A percentile compares a stretch with the other conserved stretches of the same genome.
phyloP scores from a whole-genome alignment of 2,113 vertebrate species.

The Tinamus guttatus region DNA sequence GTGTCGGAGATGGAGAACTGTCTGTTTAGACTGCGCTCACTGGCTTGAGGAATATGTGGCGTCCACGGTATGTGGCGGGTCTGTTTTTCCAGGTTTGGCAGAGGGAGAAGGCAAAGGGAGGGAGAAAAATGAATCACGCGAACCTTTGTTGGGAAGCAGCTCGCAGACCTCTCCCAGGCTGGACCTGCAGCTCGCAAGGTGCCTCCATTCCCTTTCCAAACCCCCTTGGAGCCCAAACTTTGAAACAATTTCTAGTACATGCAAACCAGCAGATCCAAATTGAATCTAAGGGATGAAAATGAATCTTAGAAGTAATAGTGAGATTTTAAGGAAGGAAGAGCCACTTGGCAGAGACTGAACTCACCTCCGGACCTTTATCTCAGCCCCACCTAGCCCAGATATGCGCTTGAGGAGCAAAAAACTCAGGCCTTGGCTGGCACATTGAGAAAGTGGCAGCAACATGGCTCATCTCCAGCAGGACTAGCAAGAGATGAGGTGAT shows the following conservation, averaged over 20 bases:
- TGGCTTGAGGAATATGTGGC: constrained; percentile 72
- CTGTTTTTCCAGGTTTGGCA: constrained; percentile 60
- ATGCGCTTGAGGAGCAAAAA: neutral
- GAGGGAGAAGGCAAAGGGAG: neutral
- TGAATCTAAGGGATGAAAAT: neutral
- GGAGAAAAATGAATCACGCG: neutral
- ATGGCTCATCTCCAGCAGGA: rapidly evolving
- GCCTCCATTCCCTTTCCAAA: neutral
- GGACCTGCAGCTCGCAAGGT: neutral
- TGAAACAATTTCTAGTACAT: rapidly evolving
- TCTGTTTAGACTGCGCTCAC: constrained; percentile 73
- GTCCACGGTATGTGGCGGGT: constrained; percentile 13
- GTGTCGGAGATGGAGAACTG: constrained; percentile 14
- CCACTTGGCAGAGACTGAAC: neutral
- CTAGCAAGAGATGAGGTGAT: rapidly evolving
- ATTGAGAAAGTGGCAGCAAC: rapidly evolving
- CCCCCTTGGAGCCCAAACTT: neutral
- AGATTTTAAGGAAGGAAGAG: neutral
- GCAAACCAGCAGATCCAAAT: rapidly evolving
- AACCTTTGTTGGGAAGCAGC: neutral
- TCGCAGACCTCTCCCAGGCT: neutral
- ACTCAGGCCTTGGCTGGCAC: rapidly evolving
- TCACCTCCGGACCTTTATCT: neutral
- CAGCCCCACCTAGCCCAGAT: neutral
- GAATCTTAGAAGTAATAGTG: neutral